Conservation (phyloP, 2,113 vertebrate species). For the Phodopus roborovskii region DNA sequence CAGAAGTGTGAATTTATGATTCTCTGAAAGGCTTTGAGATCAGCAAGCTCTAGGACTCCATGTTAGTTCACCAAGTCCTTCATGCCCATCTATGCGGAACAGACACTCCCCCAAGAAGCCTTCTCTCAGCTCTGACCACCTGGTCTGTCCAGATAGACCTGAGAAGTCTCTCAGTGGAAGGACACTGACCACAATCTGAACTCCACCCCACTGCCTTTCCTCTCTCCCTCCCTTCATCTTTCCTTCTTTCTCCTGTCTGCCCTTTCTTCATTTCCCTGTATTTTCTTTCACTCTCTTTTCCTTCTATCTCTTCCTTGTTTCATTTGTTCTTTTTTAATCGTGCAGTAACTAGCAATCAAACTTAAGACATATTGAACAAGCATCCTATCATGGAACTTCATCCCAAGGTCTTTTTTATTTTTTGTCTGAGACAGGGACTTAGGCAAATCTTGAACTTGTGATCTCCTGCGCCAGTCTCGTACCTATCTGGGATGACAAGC, state of each 20-base stretch:
- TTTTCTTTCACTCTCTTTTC: neutral
- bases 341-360: neutral
- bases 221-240: too few relatives aligned
- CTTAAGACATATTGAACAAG: neutral
- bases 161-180: neutral
- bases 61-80: fast-evolving
- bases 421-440: neutral
- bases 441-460: neutral
- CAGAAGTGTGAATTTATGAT: neutral
- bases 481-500: neutral
- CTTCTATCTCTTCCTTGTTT: too few relatives aligned
- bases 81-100: fast-evolving
- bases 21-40: neutral
- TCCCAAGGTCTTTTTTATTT: neutral
- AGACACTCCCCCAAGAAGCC: neutral
- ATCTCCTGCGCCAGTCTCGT: neutral
- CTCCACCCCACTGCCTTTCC: too few relatives aligned
- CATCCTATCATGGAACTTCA: neutral
- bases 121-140: neutral
- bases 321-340: neutral
- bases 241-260: neutral
- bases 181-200: neutral
- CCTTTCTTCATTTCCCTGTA: too few relatives aligned
- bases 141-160: neutral
- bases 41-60: neutral